phyloP scores from a whole-genome alignment of 2,113 vertebrate species.

The Danionella cerebrum region DNA sequence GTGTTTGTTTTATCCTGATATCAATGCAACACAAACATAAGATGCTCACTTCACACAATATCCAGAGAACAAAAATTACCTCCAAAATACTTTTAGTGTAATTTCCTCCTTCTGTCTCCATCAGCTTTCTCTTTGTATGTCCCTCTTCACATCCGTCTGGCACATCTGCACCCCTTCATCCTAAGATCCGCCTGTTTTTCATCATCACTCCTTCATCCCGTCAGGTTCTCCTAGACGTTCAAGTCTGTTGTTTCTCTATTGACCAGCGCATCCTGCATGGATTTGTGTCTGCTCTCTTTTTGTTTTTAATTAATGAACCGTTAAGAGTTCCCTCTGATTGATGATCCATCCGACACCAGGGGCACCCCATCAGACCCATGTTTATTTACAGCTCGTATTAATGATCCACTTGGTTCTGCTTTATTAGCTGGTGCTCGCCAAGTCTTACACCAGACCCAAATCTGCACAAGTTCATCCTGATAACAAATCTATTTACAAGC shows the following conservation, averaged over 20 bases:
- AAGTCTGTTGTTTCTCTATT: slow-evolving; percentile 31
- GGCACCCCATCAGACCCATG: slow-evolving; percentile 23
- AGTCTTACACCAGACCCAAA: slow-evolving; percentile 16
- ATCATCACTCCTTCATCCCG: background rate
- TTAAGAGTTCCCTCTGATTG: slow-evolving; percentile 45
- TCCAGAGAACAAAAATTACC: background rate
- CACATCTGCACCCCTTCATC: background rate
- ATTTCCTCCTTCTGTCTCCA: background rate
- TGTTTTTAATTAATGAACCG: slow-evolving; percentile 56
- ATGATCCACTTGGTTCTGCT: slow-evolving; percentile 59
- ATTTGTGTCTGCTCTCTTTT: slow-evolving; percentile 40
- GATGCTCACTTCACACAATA: background rate
- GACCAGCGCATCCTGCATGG: slow-evolving; percentile 45
- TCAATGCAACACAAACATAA: background rate
- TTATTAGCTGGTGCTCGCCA: slow-evolving; percentile 45
- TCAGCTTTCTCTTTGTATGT: background rate
- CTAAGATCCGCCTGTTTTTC: background rate
- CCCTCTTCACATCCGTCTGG: background rate
- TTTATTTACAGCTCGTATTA: slow-evolving; percentile 60
- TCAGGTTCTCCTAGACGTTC: slow-evolving; percentile 5
- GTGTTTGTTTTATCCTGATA: background rate
- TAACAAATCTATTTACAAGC: slow-evolving; percentile 35
- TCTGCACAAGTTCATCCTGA: slow-evolving; percentile 34
- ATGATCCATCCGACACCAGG: slow-evolving; percentile 13
- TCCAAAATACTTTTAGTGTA: background rate